phyloP scores from a whole-genome alignment of 2,888 invertebrate genomes.

The Galeruca laticollis region DNA sequence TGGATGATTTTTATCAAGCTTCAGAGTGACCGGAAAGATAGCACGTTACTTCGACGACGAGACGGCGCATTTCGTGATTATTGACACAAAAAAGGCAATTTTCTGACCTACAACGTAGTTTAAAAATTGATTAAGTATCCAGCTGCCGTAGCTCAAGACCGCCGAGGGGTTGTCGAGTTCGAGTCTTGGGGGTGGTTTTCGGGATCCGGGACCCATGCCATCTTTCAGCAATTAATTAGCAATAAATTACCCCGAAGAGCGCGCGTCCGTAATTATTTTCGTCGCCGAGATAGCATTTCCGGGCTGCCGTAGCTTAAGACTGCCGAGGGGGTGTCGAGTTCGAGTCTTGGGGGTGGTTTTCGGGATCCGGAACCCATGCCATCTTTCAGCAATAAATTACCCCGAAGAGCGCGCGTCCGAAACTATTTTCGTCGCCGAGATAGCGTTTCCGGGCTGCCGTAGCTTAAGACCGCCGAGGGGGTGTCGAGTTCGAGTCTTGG shows the following conservation, averaged over 20 bases:
- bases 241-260: too few species aligned
- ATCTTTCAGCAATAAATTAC: not conserved
- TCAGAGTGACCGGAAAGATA: not conserved
- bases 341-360: not conserved
- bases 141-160: constrained; percentile 1
- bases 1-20: not conserved
- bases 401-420: too few species aligned
- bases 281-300: too few species aligned
- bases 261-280: too few species aligned
- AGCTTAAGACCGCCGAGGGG: too few species aligned
- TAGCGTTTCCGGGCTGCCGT: too few species aligned
- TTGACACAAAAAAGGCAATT: not conserved
- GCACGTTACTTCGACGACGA: constrained; percentile 1
- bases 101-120: not conserved
- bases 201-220: too few species aligned
- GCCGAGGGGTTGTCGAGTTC: not conserved
- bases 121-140: constrained; percentile 3
- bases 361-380: not conserved
- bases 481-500: too few species aligned
- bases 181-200: too few species aligned
- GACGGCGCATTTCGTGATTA: constrained; percentile 2
- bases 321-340: not conserved
- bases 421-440: too few species aligned
- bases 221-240: too few species aligned
- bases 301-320: too few species aligned